phyloP scores from a whole-genome alignment of 2,113 vertebrate species.

The Salvelinus sp. region DNA sequence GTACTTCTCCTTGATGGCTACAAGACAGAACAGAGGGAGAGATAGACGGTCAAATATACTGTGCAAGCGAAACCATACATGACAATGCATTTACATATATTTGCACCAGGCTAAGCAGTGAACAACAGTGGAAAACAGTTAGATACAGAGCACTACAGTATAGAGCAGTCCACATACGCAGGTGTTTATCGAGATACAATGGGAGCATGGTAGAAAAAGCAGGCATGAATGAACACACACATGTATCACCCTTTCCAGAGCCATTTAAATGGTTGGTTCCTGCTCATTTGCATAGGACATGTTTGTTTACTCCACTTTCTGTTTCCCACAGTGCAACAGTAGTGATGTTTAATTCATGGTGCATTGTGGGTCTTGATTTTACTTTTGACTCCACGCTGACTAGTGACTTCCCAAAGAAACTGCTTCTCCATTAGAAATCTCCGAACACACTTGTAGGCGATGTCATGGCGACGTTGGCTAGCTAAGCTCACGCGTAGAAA shows the following conservation, averaged over 20 bases:
- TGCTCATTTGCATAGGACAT: conserved; percentile 31
- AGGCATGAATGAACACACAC: conserved; percentile 1
- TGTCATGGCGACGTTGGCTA: too few relatives aligned
- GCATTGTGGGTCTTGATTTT: conserved; percentile 28
- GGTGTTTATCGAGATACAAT: not conserved
- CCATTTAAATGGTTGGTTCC: conserved; percentile 7
- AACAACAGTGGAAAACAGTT: not conserved
- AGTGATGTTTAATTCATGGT: conserved; percentile 28
- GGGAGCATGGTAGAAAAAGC: not conserved
- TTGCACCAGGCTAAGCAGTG: not conserved
- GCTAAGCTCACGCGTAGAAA: too few relatives aligned
- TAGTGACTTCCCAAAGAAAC: not conserved
- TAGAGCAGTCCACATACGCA: too few relatives aligned
- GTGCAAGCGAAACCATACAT: too few relatives aligned
- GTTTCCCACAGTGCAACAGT: conserved; percentile 35
- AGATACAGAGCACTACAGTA: too few relatives aligned
- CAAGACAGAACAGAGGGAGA: conserved; percentile 13
- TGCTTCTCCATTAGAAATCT: too few relatives aligned
- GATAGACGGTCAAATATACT: not conserved
- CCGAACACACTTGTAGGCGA: too few relatives aligned
- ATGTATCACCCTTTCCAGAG: not conserved
- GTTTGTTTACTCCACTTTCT: conserved; percentile 31
- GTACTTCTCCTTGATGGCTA: conserved; percentile 93
- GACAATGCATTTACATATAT: too few relatives aligned
- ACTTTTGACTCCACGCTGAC: conserved; percentile 14